Base-by-base conservation (phyloP, 1,140 invertebrate genomes). In the Drosophila bifasciata region DNA sequence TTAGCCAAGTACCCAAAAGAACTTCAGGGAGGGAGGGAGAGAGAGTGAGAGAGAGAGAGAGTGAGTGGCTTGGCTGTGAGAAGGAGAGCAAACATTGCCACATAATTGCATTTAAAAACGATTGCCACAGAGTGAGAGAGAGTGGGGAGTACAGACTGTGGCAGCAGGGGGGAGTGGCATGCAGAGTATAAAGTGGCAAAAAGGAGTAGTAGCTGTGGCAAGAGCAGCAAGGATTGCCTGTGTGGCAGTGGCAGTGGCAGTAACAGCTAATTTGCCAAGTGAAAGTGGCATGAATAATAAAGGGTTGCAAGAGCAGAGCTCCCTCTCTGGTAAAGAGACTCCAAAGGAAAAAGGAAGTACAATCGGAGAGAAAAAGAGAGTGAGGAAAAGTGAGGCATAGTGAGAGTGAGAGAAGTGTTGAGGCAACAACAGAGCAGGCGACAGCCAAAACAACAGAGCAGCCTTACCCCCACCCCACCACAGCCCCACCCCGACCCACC, bases 261-360 rank as follows among this genome's bases (percentile, higher is more conserved):
- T 70, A 77, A 56, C 63, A 75, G 79, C 83, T 88, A 88, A 88
- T 88, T 88, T 88, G 79, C 66, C 79, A 83, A 88, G 84, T 88
- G 84, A 83, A 72, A 88, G 78, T 85, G 73, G 77, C 77, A 85
- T 80, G 80, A 85, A 85, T 85, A 84, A 85, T 84, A 85, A 84
- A 84, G 63, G 58, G 46, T 55, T 55, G 60, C 45, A 51, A 44
- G 45, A 48, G 49, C 44, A 55, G 11, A 28, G 16, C n/a, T n/a
- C n/a, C n/a, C n/a, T n/a, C n/a, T n/a, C n/a, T n/a, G n/a, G n/a
- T n/a, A n/a, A n/a, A n/a, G n/a, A 5, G 57, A 8, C 25, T 7
- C 25, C 25, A 15, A 13, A 28, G 16, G 25, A n/a, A 5, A 5
- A 17, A 32, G 45, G 15, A 36, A 56, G 50, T 49, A 2, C 28